Conservation (phyloP, 2,113 vertebrate genomes). For the Microtus richardsoni region DNA sequence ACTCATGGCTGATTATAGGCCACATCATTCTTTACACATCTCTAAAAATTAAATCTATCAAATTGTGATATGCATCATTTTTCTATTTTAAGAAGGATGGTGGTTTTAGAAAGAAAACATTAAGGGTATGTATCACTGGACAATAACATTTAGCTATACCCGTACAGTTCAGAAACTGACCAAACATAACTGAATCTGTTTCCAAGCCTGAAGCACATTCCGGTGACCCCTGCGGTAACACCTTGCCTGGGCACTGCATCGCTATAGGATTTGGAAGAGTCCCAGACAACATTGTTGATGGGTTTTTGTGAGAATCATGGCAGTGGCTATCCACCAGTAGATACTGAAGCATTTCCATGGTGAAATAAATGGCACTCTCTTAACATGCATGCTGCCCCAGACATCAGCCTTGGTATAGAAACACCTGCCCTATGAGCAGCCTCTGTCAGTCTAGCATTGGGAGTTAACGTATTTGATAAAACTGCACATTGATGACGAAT, state of each 20-base stretch:
- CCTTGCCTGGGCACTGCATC: background rate
- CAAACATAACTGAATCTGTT: background rate
- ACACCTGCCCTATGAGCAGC: background rate
- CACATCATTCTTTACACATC: background rate
- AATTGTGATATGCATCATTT: background rate
- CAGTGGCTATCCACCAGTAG: background rate
- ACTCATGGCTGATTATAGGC: background rate
- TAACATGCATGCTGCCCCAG: background rate
- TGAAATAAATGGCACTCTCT: background rate
- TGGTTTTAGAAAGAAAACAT: conserved; percentile 25
- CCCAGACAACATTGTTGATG: background rate
- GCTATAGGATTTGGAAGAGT: background rate
- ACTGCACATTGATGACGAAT: background rate
- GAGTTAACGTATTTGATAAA: background rate
- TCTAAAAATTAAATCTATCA: background rate
- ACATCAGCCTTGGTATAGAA: background rate
- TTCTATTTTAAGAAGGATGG: background rate
- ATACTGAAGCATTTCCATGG: background rate
- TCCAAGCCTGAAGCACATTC: background rate
- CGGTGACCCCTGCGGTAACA: background rate
- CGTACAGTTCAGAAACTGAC: background rate
- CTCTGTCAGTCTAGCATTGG: background rate
- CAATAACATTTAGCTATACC: background rate
- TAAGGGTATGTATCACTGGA: background rate
- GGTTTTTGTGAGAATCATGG: background rate